These are phyloP conservation scores for Miichthys miiuy DNA, from an alignment of 2,797 vertebrate genomes.

Conservation along the genomic window DNA sequence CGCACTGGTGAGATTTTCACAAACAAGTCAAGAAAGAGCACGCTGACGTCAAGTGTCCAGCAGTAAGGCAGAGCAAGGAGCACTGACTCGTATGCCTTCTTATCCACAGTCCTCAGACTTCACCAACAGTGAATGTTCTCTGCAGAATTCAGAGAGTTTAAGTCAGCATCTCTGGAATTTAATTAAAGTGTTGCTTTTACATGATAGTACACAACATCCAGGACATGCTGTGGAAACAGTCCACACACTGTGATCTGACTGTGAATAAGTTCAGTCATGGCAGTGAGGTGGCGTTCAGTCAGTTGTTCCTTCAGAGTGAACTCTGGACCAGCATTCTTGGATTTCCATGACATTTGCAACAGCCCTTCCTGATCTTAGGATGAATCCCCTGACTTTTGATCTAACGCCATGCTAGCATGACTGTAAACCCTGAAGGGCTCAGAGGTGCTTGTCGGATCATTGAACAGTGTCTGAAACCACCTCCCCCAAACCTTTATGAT, in stretches of 20 bases:
- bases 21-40: neutral
- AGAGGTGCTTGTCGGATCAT: neutral
- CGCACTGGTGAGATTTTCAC: neutral
- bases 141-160: neutral
- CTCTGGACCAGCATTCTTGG: neutral
- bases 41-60: neutral
- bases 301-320: neutral
- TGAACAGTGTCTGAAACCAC: slow-evolving; percentile 8
- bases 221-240: neutral
- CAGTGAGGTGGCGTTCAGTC: neutral
- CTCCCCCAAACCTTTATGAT: neutral
- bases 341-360: slow-evolving; percentile 2
- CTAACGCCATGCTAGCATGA: neutral
- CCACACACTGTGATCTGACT: neutral
- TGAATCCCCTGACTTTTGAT: neutral
- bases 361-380: neutral
- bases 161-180: neutral
- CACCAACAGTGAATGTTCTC: neutral
- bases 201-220: neutral
- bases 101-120: neutral
- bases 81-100: neutral
- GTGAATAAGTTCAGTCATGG: neutral
- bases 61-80: neutral
- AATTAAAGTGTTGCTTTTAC: neutral
- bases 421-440: neutral